These are phyloP conservation scores for Galaxias olidus DNA, from an alignment of 2,797 vertebrate species.

Conservation along the genomic window DNA sequence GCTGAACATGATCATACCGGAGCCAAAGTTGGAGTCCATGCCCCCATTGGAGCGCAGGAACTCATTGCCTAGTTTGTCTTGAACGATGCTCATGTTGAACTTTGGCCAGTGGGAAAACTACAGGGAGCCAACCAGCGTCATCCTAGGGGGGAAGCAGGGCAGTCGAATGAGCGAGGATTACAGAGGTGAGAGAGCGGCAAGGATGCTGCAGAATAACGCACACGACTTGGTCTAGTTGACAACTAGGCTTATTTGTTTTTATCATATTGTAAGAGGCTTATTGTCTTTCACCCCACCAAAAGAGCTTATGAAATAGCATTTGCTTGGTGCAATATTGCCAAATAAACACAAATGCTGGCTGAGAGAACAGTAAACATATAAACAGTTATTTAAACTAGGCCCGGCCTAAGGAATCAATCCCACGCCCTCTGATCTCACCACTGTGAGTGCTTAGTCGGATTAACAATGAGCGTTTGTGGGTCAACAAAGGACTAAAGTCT, in stretches of 20 bases:
- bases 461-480: slow-evolving; percentile 63
- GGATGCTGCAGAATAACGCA: too few relatives aligned
- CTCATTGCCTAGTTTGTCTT: slow-evolving; percentile 89
- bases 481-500: slow-evolving; percentile 52
- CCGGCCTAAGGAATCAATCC: slow-evolving; percentile 52
- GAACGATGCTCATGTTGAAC: slow-evolving; percentile 81
- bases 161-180: slow-evolving; percentile 4
- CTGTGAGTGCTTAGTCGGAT: slow-evolving; percentile 64
- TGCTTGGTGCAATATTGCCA: too few relatives aligned
- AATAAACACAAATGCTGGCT: too few relatives aligned
- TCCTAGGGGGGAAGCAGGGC: slow-evolving; percentile 51
- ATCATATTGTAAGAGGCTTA: too few relatives aligned
- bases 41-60: slow-evolving; percentile 86
- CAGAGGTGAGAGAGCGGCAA: too few relatives aligned
- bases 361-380: too few relatives aligned
- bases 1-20: slow-evolving; percentile 96
- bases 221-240: too few relatives aligned
- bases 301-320: too few relatives aligned
- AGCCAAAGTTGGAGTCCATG: slow-evolving; percentile 89
- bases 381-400: slow-evolving; percentile 30
- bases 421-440: slow-evolving; percentile 64
- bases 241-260: too few relatives aligned
- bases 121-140: slow-evolving; percentile 64
- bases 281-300: too few relatives aligned
- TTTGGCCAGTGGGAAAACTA: slow-evolving; percentile 56